Percentiles rank a stretch among this genome's conserved stretches.
Conservation (phyloP, 2,113 vertebrate genomes). For the Protomyctophum bolini region DNA sequence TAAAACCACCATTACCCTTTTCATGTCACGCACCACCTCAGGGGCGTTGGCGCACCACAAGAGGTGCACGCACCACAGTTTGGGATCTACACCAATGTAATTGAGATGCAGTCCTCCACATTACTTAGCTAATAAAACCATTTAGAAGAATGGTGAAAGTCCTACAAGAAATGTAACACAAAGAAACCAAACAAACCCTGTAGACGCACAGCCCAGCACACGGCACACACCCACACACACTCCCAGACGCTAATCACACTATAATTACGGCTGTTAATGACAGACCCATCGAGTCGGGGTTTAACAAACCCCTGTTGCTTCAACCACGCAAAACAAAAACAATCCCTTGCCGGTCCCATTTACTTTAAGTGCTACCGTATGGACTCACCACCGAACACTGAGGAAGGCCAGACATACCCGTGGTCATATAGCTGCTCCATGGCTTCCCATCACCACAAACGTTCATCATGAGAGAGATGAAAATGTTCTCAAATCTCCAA, state of each 20-base stretch:
- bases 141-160: conserved; percentile 3
- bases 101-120: too few species aligned
- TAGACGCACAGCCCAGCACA: conserved; percentile 1
- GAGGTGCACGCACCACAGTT: too few species aligned
- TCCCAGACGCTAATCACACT: conserved; percentile 38
- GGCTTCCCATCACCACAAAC: conserved; percentile 15
- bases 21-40: too few species aligned
- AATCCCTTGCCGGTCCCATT: conserved; percentile 17
- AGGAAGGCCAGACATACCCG: not conserved
- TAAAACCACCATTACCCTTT: too few species aligned
- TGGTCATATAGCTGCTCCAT: not conserved
- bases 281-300: conserved; percentile 29
- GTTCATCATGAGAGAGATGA: conserved; percentile 14
- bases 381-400: conserved; percentile 20
- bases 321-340: conserved; percentile 51
- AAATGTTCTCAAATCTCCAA: conserved; percentile 33
- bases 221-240: conserved; percentile 17
- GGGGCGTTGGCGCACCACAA: too few species aligned
- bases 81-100: too few species aligned
- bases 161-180: not conserved
- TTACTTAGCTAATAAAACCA: conserved; percentile 1
- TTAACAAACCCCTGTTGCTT: conserved; percentile 47
- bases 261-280: conserved; percentile 63
- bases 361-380: conserved; percentile 47
- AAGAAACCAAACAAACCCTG: conserved; percentile 19